These are phyloP conservation scores for Phymastichus coffea DNA, from an alignment of 1,140 invertebrate genomes.

Conservation along the genomic window DNA sequence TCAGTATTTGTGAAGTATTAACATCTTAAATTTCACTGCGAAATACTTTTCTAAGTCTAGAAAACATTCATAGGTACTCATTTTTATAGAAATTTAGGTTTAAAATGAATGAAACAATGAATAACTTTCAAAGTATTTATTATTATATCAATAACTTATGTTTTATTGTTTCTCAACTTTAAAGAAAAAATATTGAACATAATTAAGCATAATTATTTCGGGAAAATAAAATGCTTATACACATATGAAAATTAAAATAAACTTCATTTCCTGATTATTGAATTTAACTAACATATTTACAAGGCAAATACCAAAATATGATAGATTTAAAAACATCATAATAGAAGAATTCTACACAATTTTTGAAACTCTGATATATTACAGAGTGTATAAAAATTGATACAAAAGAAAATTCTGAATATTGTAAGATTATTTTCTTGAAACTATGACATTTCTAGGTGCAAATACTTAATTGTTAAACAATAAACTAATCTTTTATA, in stretches of 20 bases:
- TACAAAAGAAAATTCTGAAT: background rate
- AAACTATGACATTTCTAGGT: no score
- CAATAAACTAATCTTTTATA: background rate
- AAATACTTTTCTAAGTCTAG: no score
- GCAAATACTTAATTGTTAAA: background rate
- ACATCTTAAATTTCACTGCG: no score
- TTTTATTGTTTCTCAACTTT: conserved; percentile 13
- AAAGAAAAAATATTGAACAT: background rate
- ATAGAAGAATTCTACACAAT: background rate
- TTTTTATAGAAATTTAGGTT: no score
- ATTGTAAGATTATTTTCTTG: background rate
- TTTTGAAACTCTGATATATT: background rate
- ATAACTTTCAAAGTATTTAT: conserved; percentile 13
- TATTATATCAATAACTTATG: conserved; percentile 6
- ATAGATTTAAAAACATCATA: background rate
- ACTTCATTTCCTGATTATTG: no score
- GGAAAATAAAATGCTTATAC: background rate
- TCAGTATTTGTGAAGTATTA: no score
- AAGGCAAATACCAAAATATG: no score
- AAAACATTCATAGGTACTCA: no score
- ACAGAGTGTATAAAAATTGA: background rate
- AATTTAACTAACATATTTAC: no score
- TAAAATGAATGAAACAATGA: no score
- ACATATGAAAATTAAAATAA: conserved; percentile 6
- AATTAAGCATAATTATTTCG: background rate